These are phyloP conservation scores for Microdon myrmicae DNA, from an alignment of 2,888 invertebrate species.

Conservation along the genomic window DNA sequence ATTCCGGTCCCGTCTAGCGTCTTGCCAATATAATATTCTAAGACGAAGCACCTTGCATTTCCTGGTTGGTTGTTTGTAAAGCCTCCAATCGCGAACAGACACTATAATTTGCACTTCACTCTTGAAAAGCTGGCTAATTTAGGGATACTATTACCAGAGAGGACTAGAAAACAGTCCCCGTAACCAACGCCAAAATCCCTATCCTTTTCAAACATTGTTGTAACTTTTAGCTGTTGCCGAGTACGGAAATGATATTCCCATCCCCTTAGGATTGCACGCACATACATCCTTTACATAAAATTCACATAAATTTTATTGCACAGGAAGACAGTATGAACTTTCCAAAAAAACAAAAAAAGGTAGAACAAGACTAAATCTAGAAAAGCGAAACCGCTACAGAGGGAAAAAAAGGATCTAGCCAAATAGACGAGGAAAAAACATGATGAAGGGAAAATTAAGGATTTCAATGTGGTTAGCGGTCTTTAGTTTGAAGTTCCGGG, in stretches of 20 bases:
- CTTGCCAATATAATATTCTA: neutral
- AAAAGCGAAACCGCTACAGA: too few species aligned
- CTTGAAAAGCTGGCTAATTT: constrained; percentile 50
- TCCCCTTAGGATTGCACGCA: neutral
- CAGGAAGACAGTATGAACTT: neutral
- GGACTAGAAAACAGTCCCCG: constrained; percentile 3
- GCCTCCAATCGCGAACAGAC: constrained; percentile 19
- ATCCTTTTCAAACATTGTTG: constrained; percentile 34
- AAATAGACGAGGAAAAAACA: neutral
- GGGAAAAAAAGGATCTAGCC: constrained; percentile 6
- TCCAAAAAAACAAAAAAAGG: constrained; percentile 9
- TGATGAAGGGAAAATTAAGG: constrained; percentile 35
- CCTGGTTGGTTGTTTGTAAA: neutral
- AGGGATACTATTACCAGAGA: constrained; percentile 14
- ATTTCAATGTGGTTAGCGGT: constrained; percentile 36
- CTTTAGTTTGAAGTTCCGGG: neutral
- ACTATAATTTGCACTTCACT: constrained; percentile 50
- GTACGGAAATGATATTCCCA: constrained; percentile 11
- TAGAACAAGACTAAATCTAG: constrained; percentile 11
- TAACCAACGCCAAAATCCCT: constrained; percentile 3
- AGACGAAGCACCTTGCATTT: constrained; percentile 16
- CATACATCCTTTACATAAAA: too few species aligned
- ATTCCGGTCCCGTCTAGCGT: constrained; percentile 12
- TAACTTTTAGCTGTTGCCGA: constrained; percentile 4
- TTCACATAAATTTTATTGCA: constrained; percentile 34